A percentile compares a stretch with the other conserved stretches of the same genome.
These are phyloP conservation scores for Crotalus viridis DNA, from an alignment of 2,113 vertebrate genomes.

Conservation along the genomic window DNA sequence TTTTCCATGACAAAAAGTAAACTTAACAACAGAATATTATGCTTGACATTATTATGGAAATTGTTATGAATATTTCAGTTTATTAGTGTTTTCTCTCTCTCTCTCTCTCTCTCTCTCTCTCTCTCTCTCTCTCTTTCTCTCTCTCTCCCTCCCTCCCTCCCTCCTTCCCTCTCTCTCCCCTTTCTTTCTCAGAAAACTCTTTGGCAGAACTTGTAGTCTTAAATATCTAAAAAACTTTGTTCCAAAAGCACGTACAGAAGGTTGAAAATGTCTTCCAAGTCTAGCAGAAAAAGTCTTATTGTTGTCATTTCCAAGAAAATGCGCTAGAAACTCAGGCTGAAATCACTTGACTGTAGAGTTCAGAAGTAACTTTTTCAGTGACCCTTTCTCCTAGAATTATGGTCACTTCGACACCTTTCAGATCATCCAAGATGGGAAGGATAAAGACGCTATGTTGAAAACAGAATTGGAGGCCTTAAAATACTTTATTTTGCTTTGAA, in stretches of 20 bases:
- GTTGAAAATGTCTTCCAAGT: background rate
- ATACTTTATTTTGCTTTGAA: background rate
- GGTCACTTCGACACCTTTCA: background rate
- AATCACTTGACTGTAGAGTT: background rate
- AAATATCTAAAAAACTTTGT: background rate
- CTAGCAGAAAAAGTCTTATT: background rate
- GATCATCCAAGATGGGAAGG: background rate
- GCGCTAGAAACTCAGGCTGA: background rate
- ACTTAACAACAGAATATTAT: background rate
- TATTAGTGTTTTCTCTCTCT: background rate
- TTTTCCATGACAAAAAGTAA: rapidly evolving
- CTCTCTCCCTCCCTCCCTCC: background rate
- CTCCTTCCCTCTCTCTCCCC: background rate
- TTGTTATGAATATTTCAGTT: background rate
- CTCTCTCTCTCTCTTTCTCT: background rate
- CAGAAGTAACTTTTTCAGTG: background rate
- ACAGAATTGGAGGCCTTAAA: background rate
- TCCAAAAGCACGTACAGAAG: rapidly evolving
- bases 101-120: background rate
- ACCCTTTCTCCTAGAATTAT: background rate
- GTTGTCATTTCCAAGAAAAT: background rate
- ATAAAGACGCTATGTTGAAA: background rate
- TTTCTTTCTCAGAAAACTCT: background rate
- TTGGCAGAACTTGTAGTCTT: background rate
- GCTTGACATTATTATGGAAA: background rate